Evolutionary conservation across 2,888 invertebrate species (phyloP).

Genomic region (Argyra leucocephala): DNA sequence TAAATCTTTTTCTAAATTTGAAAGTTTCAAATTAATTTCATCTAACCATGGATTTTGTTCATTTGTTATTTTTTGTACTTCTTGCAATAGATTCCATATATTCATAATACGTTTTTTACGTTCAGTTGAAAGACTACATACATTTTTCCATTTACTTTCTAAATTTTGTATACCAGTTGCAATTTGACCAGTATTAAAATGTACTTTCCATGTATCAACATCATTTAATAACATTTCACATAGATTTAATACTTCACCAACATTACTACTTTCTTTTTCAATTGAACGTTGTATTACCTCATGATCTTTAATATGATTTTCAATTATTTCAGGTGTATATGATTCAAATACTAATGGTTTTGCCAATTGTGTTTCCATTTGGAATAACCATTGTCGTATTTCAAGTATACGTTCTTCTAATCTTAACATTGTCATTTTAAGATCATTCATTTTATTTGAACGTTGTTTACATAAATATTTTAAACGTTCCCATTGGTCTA

Average conservation of each 20-base stretch:
- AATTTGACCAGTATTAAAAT: conserved; percentile 60
- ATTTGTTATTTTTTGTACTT: conserved; percentile 48
- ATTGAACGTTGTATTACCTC: conserved; percentile 65
- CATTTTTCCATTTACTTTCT: conserved; percentile 69
- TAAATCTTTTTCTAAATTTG: conserved; percentile 51
- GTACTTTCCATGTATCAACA: conserved; percentile 60
- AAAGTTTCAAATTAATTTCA: conserved; percentile 53
- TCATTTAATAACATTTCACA: conserved; percentile 69
- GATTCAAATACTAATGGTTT: conserved; percentile 59
- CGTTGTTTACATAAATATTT: conserved; percentile 56
- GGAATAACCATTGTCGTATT: conserved; percentile 61
- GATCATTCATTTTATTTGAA: conserved; percentile 61
- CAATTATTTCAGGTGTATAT: conserved; percentile 55
- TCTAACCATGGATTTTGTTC: conserved; percentile 55
- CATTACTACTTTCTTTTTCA: conserved; percentile 65
- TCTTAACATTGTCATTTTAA: conserved; percentile 59
- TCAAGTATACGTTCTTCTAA: conserved; percentile 63
- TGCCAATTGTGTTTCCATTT: conserved; percentile 60
- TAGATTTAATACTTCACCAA: conserved; percentile 68
- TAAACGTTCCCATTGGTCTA: conserved; percentile 59
- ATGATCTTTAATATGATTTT: conserved; percentile 59
- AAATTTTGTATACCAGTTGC: conserved; percentile 58
- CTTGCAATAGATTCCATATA: conserved; percentile 53
- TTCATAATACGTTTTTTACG: conserved; percentile 57
- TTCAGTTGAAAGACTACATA: conserved; percentile 63